phyloP scores from a whole-genome alignment of 2,888 invertebrate genomes.

The Pyralis farinalis region DNA sequence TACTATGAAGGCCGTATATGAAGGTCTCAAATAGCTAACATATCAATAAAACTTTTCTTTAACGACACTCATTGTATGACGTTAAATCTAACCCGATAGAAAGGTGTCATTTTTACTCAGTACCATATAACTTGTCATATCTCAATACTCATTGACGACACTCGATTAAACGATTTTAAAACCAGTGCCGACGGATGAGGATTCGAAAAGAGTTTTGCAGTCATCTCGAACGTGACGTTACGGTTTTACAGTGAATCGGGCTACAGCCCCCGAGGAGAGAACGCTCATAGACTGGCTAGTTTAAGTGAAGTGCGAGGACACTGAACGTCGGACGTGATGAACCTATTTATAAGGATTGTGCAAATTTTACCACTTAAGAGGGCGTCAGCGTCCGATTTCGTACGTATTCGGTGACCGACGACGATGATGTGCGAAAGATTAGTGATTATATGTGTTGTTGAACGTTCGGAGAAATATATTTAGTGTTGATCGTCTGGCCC shows the following conservation, averaged over 20 bases:
- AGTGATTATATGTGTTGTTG: slow-evolving; percentile 81
- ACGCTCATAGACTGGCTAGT: slow-evolving; percentile 78
- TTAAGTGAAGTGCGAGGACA: slow-evolving; percentile 76
- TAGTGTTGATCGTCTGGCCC: slow-evolving; percentile 65
- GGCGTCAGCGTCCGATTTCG: slow-evolving; percentile 33
- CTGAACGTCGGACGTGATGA: slow-evolving; percentile 53
- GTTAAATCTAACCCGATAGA: too few relatives aligned
- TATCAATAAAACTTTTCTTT: too few relatives aligned
- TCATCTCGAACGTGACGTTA: not conserved
- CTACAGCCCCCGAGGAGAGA: slow-evolving; percentile 56
- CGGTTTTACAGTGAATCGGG: slow-evolving; percentile 13
- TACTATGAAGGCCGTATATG: too few relatives aligned
- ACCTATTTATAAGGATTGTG: slow-evolving; percentile 44
- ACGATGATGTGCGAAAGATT: slow-evolving; percentile 59
- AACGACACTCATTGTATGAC: too few relatives aligned
- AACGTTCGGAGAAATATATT: slow-evolving; percentile 76
- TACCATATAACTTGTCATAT: too few relatives aligned
- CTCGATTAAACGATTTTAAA: too few relatives aligned
- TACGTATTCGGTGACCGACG: slow-evolving; percentile 71
- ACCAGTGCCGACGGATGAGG: too few relatives aligned
- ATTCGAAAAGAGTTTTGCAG: too few relatives aligned
- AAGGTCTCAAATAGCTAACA: too few relatives aligned
- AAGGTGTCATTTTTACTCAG: too few relatives aligned
- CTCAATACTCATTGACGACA: too few relatives aligned
- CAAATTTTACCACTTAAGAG: slow-evolving; percentile 39